Evolutionary conservation across 2,113 vertebrate species (phyloP), one percentile per base, ranked within the genome.

Genomic region (Gasterosteus aculeatus): DNA sequence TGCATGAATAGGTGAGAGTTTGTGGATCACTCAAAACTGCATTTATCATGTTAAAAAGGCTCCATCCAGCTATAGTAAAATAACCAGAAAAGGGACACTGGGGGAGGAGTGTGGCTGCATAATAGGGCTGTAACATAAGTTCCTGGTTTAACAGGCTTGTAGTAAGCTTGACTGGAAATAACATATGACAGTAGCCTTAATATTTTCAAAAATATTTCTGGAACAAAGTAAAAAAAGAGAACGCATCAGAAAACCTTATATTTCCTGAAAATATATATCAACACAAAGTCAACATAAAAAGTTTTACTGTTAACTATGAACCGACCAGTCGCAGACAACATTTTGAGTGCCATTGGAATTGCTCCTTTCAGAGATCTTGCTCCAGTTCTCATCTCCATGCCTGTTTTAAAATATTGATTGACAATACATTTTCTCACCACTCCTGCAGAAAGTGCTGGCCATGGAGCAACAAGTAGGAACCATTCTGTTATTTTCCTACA

Each of bases 1-100:
- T 4, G 62, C 26, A 75, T 69, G 47, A 72, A 3, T 85, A 22
- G 10, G 33, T 62, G 19, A 46, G 69, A 31, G 29, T 29, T 22
- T 33, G 49, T 22, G 47, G 47, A 70, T 31, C 53, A 58, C 60
- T 67, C 54, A 19, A 47, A 75, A 41, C 19, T 44, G 10, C 19
- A 44, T 16, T 83, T 16, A 11, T 60, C 16, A 7, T 53, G 9
- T 56, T 39, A 29, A 71, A 31, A 22, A 62, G 62, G 41, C 56
- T 44, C 29, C 19, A 61, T 35, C 33, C 19, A 61, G 10, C 56
- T 46, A 44, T n/a, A 3, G 12, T 56, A 47, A 60, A 73, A 65
- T n/a, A 3, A 49, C 18, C n/a, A 63, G 47, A 71, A 41, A 62
- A 69, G 22, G 5, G 29, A 56, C 39, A 56, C 2, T 39, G 9